phyloP scores from a whole-genome alignment of 2,113 vertebrate species.

The Onychorhynchus coronatus region DNA sequence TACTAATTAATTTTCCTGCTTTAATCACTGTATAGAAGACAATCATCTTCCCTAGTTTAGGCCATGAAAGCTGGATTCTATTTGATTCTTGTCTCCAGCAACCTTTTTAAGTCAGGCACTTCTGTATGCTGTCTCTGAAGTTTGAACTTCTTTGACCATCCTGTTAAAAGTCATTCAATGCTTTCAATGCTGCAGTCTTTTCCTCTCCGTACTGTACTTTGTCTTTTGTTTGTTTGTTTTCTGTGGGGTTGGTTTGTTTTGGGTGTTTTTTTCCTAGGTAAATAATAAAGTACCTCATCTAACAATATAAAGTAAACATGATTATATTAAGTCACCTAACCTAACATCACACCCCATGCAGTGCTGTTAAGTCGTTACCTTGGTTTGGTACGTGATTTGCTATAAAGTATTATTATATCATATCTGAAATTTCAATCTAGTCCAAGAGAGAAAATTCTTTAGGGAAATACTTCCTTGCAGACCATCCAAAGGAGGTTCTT shows the following conservation, averaged over 20 bases:
- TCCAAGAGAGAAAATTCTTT: no score
- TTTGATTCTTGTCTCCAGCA: neutral
- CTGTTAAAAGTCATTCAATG: neutral
- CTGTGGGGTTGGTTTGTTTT: neutral
- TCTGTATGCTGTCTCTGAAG: neutral
- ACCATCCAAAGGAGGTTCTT: no score
- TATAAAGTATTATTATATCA: no score
- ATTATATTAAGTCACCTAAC: neutral
- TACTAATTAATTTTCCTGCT: neutral
- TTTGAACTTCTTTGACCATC: neutral
- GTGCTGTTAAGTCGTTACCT: neutral
- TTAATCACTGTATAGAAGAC: neutral
- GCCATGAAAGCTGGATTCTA: neutral
- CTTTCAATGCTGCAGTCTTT: neutral
- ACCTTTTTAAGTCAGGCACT: neutral
- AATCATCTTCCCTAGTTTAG: neutral
- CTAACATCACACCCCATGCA: neutral
- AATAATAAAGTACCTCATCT: neutral
- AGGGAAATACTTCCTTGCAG: no score
- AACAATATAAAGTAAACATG: neutral
- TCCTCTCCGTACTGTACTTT: neutral
- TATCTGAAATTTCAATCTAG: no score
- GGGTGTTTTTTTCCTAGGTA: neutral
- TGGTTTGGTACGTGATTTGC: neutral
- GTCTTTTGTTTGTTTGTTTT: neutral